Conservation (phyloP, 2,888 invertebrate species). For the Piscicola geometra region DNA sequence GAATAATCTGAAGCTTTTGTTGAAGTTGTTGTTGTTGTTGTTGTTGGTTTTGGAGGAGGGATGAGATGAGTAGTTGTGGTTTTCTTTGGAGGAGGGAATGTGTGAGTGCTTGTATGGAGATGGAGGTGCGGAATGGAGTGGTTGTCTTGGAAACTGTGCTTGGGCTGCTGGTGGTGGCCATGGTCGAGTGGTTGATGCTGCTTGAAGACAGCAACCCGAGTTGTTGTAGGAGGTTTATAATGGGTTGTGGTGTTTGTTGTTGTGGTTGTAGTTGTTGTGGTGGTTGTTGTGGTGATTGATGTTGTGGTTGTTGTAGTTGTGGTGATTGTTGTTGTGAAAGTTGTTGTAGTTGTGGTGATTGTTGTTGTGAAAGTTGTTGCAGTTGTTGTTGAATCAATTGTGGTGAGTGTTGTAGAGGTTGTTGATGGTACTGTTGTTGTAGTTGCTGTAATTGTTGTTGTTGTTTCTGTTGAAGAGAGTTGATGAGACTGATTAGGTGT, state of each 20-base stretch:
- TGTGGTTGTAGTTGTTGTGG: not conserved
- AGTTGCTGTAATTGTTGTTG: not conserved
- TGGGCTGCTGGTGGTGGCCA: not conserved
- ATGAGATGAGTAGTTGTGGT: not conserved
- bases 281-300: not conserved
- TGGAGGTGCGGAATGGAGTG: not conserved
- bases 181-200: not conserved
- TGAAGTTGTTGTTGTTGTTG: conserved; percentile 18
- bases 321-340: not conserved
- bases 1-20: conserved; percentile 16
- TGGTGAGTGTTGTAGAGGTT: not conserved
- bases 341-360: not conserved
- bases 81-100: not conserved
- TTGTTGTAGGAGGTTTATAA: conserved; percentile 3
- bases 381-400: not conserved
- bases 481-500: not conserved
- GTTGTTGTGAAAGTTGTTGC: not conserved
- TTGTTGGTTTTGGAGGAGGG: not conserved
- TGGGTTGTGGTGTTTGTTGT: conserved; percentile 13
- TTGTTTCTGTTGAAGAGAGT: conserved; percentile 10
- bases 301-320: not conserved
- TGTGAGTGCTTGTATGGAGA: not conserved
- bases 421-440: not conserved
- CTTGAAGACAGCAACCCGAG: not conserved
- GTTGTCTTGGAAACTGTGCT: too few species aligned